phyloP scores from a whole-genome alignment of 2,888 invertebrate genomes.

The Agonopterix arenella region DNA sequence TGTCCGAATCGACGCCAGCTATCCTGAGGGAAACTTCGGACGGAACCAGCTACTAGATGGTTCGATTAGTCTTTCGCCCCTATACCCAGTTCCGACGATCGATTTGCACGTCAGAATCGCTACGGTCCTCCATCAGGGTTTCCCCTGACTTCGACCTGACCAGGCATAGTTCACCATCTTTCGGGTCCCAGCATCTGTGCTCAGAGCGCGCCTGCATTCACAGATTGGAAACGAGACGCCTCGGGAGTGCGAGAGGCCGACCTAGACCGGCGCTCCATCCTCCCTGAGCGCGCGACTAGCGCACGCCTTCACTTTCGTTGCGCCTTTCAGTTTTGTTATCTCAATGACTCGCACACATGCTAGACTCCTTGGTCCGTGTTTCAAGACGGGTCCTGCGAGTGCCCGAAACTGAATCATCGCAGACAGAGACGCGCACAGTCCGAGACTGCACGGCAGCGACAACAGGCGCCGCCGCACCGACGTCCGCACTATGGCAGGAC shows the following conservation, averaged over 20 bases:
- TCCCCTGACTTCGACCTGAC: constrained; percentile 1
- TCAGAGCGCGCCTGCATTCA: constrained; percentile 14
- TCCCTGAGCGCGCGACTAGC: constrained; percentile 45
- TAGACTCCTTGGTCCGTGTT: constrained; percentile 46
- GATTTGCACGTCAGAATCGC: constrained; percentile 88
- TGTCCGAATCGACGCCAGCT: constrained; percentile 71
- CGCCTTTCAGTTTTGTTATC: constrained; percentile 78
- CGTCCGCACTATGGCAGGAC: constrained; percentile 38
- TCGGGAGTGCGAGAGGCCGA: constrained; percentile 73
- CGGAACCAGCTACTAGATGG: constrained; percentile 87
- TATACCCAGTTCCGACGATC: constrained; percentile 86
- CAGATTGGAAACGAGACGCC: constrained; percentile 69
- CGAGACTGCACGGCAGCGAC: constrained; percentile 25
- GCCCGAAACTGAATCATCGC: constrained; percentile 57
- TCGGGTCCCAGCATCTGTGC: neutral
- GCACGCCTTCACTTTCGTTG: constrained; percentile 79
- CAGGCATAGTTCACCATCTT: neutral
- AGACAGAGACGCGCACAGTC: constrained; percentile 42
- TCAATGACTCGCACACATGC: constrained; percentile 81
- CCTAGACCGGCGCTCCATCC: constrained; percentile 54
- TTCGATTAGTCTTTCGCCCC: constrained; percentile 84
- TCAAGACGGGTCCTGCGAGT: constrained; percentile 83
- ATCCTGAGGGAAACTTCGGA: constrained; percentile 87
- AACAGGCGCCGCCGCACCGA: constrained; percentile 28
- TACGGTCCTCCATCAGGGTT: constrained; percentile 65